Evolutionary conservation across 2,888 invertebrate species (phyloP).

Genomic region (Drosophila glabriapex): DNA sequence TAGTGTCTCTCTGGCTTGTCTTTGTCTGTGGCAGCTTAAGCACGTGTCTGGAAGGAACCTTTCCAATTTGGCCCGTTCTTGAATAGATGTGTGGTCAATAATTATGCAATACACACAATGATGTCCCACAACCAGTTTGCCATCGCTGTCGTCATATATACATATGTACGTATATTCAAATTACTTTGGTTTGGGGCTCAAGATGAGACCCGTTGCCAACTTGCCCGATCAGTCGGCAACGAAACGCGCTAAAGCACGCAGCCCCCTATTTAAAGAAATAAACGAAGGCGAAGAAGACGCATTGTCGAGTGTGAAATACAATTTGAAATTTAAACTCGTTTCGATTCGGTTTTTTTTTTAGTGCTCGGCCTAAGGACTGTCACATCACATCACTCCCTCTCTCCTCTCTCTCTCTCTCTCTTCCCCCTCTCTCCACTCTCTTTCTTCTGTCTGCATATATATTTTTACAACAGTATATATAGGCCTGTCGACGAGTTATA

Average conservation of each 20-base stretch:
- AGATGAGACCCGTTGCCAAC: conserved; percentile 66
- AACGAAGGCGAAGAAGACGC: conserved; percentile 25
- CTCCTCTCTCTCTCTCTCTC: neutral
- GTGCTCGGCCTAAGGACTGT: conserved; percentile 45
- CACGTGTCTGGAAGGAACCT: conserved; percentile 60
- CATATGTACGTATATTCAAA: conserved; percentile 53
- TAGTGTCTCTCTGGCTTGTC: neutral
- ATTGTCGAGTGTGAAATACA: conserved; percentile 25
- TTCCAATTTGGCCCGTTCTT: conserved; percentile 22
- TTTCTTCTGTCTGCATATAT: conserved; percentile 3
- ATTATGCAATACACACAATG: conserved; percentile 66
- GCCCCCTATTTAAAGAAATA: conserved; percentile 16
- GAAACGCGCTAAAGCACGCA: conserved; percentile 76
- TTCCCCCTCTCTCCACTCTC: neutral
- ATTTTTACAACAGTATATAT: conserved; percentile 44
- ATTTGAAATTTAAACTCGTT: conserved; percentile 50
- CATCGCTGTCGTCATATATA: conserved; percentile 67
- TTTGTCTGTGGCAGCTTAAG: neutral
- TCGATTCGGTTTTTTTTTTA: conserved; percentile 14
- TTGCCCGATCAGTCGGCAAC: conserved; percentile 59
- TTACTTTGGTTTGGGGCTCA: conserved; percentile 66
- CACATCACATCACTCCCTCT: neutral
- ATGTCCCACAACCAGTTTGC: conserved; percentile 71
- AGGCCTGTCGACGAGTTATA: conserved; percentile 11
- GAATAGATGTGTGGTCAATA: conserved; percentile 45